Conservation (phyloP, 2,113 vertebrate genomes). For the Datnioides undecimradiatus region DNA sequence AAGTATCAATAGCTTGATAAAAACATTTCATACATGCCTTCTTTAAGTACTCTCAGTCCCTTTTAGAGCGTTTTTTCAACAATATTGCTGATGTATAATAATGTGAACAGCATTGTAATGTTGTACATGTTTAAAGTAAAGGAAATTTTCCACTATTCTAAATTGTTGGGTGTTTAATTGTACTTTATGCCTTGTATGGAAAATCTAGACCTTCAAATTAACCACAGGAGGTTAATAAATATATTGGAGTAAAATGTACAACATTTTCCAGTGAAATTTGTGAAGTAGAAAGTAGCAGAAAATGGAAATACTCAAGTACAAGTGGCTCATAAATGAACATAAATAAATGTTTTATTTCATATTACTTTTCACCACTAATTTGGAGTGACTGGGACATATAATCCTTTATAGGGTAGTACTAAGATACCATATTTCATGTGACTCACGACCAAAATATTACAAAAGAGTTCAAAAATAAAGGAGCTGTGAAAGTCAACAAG, state of each 20-base stretch:
- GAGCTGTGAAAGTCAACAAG: constrained; percentile 6
- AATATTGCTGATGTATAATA: neutral
- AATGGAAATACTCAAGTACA: neutral
- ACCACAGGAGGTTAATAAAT: neutral
- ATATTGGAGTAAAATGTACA: neutral
- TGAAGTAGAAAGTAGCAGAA: neutral
- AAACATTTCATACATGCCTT: neutral
- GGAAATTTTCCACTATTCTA: too few relatives aligned
- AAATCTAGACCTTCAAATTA: neutral
- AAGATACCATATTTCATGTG: constrained; percentile 5
- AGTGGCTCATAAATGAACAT: neutral
- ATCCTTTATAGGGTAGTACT: neutral
- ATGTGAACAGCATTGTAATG: neutral
- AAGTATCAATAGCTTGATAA: neutral
- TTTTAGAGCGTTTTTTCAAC: neutral
- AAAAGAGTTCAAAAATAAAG: neutral
- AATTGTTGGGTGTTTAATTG: too few relatives aligned
- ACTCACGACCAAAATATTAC: constrained; percentile 26
- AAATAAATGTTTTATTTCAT: neutral
- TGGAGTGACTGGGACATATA: neutral
- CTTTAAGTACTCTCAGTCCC: neutral
- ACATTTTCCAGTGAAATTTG: neutral
- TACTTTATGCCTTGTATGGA: neutral
- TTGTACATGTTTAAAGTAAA: too few relatives aligned
- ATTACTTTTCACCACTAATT: neutral